phyloP scores from a whole-genome alignment of 2,888 invertebrate species.

The Aphelenchoides bicaudatus region DNA sequence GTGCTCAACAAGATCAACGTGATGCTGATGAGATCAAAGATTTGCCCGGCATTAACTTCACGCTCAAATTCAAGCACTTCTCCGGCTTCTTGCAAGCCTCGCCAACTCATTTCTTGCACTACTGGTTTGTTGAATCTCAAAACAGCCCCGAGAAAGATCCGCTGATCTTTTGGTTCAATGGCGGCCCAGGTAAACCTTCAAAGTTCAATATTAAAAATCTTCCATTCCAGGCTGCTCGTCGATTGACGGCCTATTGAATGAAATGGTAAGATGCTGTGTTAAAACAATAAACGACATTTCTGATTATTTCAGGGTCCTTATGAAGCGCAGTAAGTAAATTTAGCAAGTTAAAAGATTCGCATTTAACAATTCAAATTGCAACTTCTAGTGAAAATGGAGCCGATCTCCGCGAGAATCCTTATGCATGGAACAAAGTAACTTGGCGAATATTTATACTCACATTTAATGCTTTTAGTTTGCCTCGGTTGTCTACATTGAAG shows the following conservation, averaged over 20 bases:
- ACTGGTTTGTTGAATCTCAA: conserved; percentile 62
- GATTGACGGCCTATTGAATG: conserved; percentile 61
- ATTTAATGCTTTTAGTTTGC: conserved; percentile 58
- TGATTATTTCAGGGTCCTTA: conserved; percentile 64
- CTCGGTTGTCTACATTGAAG: conserved; percentile 65
- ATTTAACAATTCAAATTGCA: too few species aligned
- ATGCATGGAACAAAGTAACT: conserved; percentile 58
- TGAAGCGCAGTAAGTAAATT: too few species aligned
- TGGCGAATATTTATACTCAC: not conserved
- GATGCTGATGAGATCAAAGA: conserved; percentile 45
- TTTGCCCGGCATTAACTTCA: conserved; percentile 50
- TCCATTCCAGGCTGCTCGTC: conserved; percentile 64
- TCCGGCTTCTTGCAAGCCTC: conserved; percentile 61
- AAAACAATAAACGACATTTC: conserved; percentile 16
- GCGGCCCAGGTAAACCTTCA: conserved; percentile 46
- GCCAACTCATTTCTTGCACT: conserved; percentile 62
- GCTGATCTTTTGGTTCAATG: conserved; percentile 58
- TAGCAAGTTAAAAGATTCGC: too few species aligned
- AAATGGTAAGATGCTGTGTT: not conserved
- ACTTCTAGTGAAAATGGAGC: conserved; percentile 56
- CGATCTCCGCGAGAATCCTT: conserved; percentile 54
- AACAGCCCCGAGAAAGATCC: conserved; percentile 49
- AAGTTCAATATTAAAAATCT: conserved; percentile 34
- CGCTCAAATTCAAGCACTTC: conserved; percentile 55
- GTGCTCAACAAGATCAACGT: conserved; percentile 8